Conservation (phyloP, 2,888 invertebrate species). For the Agriopis marginaria region DNA sequence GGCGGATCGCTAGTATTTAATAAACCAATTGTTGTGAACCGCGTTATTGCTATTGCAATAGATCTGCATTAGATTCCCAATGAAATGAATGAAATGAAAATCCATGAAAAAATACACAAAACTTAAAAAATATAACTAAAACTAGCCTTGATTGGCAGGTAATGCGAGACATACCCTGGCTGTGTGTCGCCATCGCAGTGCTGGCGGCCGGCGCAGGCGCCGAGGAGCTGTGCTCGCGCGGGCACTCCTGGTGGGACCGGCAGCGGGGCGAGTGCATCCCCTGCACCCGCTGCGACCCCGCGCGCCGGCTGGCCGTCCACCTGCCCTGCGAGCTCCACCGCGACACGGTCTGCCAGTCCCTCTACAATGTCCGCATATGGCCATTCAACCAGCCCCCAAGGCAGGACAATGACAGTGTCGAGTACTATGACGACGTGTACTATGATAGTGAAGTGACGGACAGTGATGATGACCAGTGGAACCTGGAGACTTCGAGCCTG, state of each 20-base stretch:
- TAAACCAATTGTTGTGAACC: too few relatives aligned
- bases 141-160: constrained; percentile 61
- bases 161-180: constrained; percentile 76
- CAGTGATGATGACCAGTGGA: constrained; percentile 86
- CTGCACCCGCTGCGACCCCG: constrained; percentile 89
- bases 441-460: constrained; percentile 75
- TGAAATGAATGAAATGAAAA: too few relatives aligned
- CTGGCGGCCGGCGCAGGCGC: constrained; percentile 70
- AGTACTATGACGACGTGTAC: constrained; percentile 78
- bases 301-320: constrained; percentile 86
- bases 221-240: constrained; percentile 77
- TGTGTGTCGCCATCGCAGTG: constrained; percentile 77
- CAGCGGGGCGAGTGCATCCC: constrained; percentile 88
- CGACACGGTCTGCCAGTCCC: constrained; percentile 91
- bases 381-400: constrained; percentile 77
- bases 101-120: background rate
- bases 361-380: constrained; percentile 88
- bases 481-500: constrained; percentile 91
- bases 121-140: background rate
- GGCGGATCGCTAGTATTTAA: too few relatives aligned
- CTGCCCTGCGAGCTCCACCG: constrained; percentile 91
- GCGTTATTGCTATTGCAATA: too few relatives aligned
- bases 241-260: constrained; percentile 90
- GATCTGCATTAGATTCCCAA: too few relatives aligned
- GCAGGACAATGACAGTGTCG: constrained; percentile 71